Percentiles rank a stretch among this genome's conserved stretches.
phyloP scores from a whole-genome alignment of 2,888 invertebrate genomes.

The Beris morrisii region DNA sequence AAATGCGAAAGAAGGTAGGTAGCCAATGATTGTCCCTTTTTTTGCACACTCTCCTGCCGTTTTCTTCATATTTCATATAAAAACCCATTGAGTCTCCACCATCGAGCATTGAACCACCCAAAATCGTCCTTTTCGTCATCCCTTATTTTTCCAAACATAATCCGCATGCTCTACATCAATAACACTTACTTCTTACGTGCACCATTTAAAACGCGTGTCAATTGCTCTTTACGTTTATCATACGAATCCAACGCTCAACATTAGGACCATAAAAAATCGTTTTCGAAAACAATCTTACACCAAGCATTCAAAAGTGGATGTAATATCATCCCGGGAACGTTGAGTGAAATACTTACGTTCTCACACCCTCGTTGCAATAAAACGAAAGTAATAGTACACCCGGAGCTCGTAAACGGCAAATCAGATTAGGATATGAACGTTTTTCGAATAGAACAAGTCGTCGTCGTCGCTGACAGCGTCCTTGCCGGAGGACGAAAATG shows the following conservation, averaged over 20 bases:
- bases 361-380: conserved; percentile 24
- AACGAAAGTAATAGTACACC: conserved; percentile 28
- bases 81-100: no score
- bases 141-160: conserved; percentile 1
- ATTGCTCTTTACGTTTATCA: conserved; percentile 27
- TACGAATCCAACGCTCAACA: conserved; percentile 9
- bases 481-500: not conserved
- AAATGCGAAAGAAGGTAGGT: no score
- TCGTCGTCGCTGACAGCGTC: not conserved
- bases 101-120: no score
- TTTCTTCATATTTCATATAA: no score
- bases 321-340: not conserved
- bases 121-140: no score
- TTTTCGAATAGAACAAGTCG: conserved; percentile 20
- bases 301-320: conserved; percentile 14
- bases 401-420: conserved; percentile 28
- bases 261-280: conserved; percentile 16
- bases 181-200: conserved; percentile 27
- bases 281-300: conserved; percentile 20
- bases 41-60: no score
- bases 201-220: conserved; percentile 24
- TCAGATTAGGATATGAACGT: conserved; percentile 31
- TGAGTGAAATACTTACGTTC: conserved; percentile 17
- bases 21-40: no score
- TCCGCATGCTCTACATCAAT: conserved; percentile 21